These are phyloP conservation scores for Saccostrea glomerata DNA, from an alignment of 1,140 invertebrate species.

Conservation along the genomic window DNA sequence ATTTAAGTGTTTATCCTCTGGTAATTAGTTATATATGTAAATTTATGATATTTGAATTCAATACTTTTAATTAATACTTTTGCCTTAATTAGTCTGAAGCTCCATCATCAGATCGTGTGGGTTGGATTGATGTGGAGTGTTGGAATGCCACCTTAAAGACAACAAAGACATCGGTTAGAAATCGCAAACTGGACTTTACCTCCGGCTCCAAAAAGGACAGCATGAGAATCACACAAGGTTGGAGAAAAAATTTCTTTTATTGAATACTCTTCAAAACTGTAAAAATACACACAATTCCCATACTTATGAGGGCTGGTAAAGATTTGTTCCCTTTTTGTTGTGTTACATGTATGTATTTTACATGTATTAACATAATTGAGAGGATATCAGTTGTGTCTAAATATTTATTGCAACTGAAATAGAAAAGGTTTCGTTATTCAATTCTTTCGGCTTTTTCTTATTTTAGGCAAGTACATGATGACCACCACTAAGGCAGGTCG, in stretches of 20 bases:
- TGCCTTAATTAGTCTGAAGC: not conserved
- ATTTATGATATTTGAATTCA: too few relatives aligned
- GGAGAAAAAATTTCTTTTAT: not conserved
- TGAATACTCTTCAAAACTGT: not conserved
- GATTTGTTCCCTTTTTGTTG: not conserved
- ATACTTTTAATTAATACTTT: too few relatives aligned
- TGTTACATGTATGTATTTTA: too few relatives aligned
- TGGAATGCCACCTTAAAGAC: constrained; percentile 19
- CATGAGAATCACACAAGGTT: constrained; percentile 35
- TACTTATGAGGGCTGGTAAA: too few relatives aligned
- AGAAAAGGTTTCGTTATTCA: too few relatives aligned
- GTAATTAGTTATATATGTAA: too few relatives aligned
- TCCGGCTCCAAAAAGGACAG: constrained; percentile 45
- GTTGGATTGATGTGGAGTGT: constrained; percentile 47
- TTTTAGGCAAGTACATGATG: constrained; percentile 48
- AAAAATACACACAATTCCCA: not conserved
- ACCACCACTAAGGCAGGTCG: constrained; percentile 47
- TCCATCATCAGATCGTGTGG: not conserved
- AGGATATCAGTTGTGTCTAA: too few relatives aligned
- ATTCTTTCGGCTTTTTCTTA: not conserved
- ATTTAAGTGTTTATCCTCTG: too few relatives aligned
- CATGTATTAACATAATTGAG: too few relatives aligned
- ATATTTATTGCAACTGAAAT: too few relatives aligned
- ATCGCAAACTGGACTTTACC: not conserved
- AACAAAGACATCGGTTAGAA: constrained; percentile 19